A percentile compares a stretch with the other conserved stretches of the same genome.
Evolutionary conservation across 2,113 vertebrate genomes (phyloP).

Genomic region (Calyptomena viridis): DNA sequence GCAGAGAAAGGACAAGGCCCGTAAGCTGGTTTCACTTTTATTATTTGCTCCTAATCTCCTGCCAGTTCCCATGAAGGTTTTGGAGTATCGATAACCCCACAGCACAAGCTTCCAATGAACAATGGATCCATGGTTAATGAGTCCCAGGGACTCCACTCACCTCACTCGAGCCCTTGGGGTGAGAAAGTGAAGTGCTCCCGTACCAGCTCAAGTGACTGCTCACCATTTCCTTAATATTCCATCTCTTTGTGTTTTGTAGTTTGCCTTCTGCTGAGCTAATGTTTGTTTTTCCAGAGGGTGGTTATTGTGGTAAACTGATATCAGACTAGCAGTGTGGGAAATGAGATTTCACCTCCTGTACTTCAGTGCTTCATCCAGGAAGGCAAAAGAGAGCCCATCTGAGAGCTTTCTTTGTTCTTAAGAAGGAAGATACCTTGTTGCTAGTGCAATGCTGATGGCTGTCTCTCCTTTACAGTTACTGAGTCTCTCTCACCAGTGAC

Average conservation of each 20-base stretch:
- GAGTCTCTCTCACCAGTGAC: background rate
- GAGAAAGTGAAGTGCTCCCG: constrained; percentile 52
- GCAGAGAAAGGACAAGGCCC: background rate
- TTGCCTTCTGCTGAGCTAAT: constrained; percentile 34
- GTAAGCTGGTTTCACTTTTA: background rate
- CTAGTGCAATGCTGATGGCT: background rate
- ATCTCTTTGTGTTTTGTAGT: constrained; percentile 12
- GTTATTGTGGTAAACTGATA: constrained; percentile 49
- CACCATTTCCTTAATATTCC: constrained; percentile 52
- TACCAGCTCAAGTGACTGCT: constrained; percentile 40
- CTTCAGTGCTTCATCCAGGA: background rate
- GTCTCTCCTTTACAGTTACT: background rate
- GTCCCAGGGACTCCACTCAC: background rate
- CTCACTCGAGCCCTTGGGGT: background rate
- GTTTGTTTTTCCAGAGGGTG: constrained; percentile 23
- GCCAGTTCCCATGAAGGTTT: background rate
- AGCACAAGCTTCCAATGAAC: background rate
- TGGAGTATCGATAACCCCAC: background rate
- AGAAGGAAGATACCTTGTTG: background rate
- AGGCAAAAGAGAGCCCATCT: background rate
- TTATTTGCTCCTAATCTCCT: background rate
- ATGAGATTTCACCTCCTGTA: background rate
- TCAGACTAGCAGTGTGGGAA: constrained; percentile 13
- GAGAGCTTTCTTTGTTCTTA: background rate
- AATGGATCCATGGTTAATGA: constrained; percentile 36